phyloP scores from a whole-genome alignment of 2,113 vertebrate species.

The Pluvialis apricaria region DNA sequence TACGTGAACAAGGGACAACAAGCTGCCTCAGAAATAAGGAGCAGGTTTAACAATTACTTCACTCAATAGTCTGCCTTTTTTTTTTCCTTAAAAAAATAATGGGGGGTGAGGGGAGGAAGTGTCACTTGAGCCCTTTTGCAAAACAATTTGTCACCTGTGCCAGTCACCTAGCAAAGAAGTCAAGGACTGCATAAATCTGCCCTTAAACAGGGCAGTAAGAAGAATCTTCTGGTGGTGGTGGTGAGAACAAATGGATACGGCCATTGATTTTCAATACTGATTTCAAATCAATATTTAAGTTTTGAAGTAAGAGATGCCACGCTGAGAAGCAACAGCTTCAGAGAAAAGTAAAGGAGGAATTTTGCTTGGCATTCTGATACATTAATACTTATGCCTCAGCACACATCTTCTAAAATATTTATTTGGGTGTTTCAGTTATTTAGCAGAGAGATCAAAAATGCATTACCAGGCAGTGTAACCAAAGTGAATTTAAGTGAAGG shows the following conservation, averaged over 20 bases:
- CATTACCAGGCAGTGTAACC: neutral
- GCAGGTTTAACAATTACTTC: neutral
- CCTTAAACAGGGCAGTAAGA: neutral
- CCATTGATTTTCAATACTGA: neutral
- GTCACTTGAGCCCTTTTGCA: neutral
- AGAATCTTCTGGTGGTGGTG: neutral
- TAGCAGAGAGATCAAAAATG: conserved; percentile 32
- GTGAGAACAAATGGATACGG: neutral
- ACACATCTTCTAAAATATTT: conserved; percentile 28
- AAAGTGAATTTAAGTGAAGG: neutral
- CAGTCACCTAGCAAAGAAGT: neutral
- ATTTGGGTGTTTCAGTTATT: conserved; percentile 25
- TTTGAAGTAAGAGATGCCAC: neutral
- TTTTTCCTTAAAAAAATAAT: neutral
- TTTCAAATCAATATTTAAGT: neutral
- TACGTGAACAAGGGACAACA: neutral
- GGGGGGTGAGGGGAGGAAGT: fast-evolving
- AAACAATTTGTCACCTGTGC: neutral
- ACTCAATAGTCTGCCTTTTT: neutral
- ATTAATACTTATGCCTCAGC: neutral
- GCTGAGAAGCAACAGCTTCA: neutral
- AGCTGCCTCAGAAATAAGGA: neutral
- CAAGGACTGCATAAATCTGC: neutral
- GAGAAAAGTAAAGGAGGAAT: neutral
- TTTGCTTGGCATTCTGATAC: neutral